Percentiles rank a stretch among this genome's conserved stretches.
phyloP scores from a whole-genome alignment of 2,113 vertebrate species.

The Periophthalmodon schlosseri region DNA sequence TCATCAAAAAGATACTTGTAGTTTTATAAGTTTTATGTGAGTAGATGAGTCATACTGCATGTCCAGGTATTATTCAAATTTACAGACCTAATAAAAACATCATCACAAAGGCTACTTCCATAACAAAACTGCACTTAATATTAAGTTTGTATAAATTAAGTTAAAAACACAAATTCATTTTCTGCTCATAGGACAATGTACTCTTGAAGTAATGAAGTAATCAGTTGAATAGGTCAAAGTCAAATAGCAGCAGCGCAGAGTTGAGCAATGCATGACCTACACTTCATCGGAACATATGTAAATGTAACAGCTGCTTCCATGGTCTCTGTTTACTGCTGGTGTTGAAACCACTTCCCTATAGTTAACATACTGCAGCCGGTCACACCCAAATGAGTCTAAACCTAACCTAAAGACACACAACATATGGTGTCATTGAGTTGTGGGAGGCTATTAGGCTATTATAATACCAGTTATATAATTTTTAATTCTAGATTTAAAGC shows the following conservation, averaged over 20 bases:
- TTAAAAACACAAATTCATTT: too few species aligned
- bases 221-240: not conserved
- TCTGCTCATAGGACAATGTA: too few species aligned
- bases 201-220: not conserved
- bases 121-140: not conserved
- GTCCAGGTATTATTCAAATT: not conserved
- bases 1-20: not conserved
- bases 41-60: not conserved
- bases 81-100: not conserved
- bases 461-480: too few species aligned
- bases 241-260: not conserved
- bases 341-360: constrained; percentile 7
- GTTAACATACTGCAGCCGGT: constrained; percentile 5
- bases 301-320: not conserved
- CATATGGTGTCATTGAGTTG: not conserved
- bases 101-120: not conserved
- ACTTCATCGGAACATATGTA: not conserved
- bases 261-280: not conserved
- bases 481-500: too few species aligned
- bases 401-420: not conserved
- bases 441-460: too few species aligned
- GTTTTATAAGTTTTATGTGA: not conserved
- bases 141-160: not conserved
- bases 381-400: not conserved
- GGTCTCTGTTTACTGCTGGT: not conserved